Percentiles rank a stretch among this genome's conserved stretches.
These are phyloP conservation scores for Panthera leo DNA, from an alignment of 2,113 vertebrate genomes.

Conservation along the genomic window DNA sequence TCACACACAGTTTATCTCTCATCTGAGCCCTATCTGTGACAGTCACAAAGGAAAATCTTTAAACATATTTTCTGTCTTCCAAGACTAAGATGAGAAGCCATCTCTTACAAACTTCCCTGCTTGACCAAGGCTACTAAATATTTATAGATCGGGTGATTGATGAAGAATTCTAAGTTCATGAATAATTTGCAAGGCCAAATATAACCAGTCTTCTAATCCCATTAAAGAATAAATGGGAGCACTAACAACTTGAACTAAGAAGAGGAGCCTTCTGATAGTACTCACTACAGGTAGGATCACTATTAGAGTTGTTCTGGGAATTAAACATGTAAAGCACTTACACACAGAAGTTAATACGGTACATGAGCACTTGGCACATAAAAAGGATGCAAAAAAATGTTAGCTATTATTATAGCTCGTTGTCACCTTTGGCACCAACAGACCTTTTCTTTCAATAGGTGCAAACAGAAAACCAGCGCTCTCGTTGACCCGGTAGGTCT, in stretches of 20 bases:
- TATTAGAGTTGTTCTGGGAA: neutral
- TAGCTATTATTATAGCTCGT: neutral
- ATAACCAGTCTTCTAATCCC: conserved; percentile 4
- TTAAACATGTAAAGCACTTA: neutral
- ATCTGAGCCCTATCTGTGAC: neutral
- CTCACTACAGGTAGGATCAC: neutral
- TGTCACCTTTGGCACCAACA: conserved; percentile 35
- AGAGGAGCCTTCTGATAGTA: neutral
- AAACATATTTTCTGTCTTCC: conserved; percentile 3
- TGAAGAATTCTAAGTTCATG: conserved; percentile 38
- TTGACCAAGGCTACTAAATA: conserved; percentile 49
- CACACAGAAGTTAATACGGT: neutral
- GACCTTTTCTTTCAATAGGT: conserved; percentile 94
- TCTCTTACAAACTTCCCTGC: neutral
- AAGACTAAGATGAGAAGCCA: neutral
- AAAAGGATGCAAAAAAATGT: neutral
- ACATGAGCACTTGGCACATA: neutral
- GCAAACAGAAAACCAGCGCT: conserved; percentile 88
- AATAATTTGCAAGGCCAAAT: conserved; percentile 58
- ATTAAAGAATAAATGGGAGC: conserved; percentile 14
- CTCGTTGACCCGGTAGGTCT: conserved; percentile 92
- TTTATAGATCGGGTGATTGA: conserved; percentile 50
- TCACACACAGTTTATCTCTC: neutral
- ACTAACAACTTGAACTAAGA: conserved; percentile 14
- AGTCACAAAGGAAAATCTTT: neutral